These are phyloP conservation scores for Esox lucius DNA, from an alignment of 2,797 vertebrate genomes.

Conservation along the genomic window DNA sequence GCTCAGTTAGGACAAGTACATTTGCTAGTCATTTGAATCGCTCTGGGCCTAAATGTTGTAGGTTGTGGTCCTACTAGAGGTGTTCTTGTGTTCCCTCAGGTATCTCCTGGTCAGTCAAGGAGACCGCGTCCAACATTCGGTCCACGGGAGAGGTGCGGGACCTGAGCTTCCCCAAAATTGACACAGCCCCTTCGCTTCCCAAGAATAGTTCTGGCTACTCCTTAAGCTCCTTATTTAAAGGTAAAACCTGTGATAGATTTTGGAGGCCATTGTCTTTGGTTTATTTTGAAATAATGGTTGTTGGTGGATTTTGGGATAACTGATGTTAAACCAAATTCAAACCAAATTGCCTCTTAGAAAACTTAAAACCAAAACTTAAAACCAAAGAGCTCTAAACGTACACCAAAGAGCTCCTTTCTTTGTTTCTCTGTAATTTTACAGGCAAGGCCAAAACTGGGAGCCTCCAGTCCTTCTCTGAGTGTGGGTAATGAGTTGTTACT, in stretches of 20 bases:
- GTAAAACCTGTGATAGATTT: conserved; percentile 55
- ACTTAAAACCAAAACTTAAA: background rate
- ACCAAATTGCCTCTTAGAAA: background rate
- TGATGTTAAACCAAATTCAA: background rate
- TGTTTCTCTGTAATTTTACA: conserved; percentile 49
- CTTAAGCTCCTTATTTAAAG: conserved; percentile 91
- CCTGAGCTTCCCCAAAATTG: conserved; percentile 75
- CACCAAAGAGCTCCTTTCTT: background rate
- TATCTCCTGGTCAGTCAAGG: conserved; percentile 94
- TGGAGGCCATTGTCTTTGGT: background rate
- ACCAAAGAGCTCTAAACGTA: background rate
- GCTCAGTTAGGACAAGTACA: background rate
- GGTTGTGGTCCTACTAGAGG: background rate
- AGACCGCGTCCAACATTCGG: conserved; percentile 81
- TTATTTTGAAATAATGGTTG: background rate
- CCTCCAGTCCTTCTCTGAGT: conserved; percentile 84
- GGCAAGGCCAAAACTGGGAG: conserved; percentile 80
- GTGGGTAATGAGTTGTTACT: conserved; percentile 60
- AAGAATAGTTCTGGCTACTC: conserved; percentile 86
- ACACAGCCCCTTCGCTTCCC: conserved; percentile 69
- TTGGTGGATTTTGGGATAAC: background rate
- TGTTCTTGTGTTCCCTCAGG: conserved; percentile 67
- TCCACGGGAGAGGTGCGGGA: conserved; percentile 70
- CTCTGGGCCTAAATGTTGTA: background rate
- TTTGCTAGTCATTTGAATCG: background rate